phyloP scores from a whole-genome alignment of 2,888 invertebrate species.

The Macrosoma leucophasiata region DNA sequence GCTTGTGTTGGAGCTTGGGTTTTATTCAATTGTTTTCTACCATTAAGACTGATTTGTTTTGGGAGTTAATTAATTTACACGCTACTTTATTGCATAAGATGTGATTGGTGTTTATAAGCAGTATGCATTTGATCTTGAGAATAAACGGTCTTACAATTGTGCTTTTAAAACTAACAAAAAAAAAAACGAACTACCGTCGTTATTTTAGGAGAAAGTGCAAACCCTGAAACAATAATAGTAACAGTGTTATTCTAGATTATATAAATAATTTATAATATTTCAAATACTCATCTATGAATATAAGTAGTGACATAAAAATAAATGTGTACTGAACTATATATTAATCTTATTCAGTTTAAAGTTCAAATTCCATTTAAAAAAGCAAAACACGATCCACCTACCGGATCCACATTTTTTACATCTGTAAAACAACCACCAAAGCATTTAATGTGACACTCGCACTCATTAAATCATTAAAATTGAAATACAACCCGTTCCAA shows the following conservation, averaged over 20 bases:
- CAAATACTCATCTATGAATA: too few relatives aligned
- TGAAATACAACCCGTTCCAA: slow-evolving; percentile 40
- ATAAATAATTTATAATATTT: too few relatives aligned
- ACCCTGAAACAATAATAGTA: too few relatives aligned
- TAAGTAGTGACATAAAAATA: too few relatives aligned
- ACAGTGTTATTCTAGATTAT: too few relatives aligned
- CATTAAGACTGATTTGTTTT: slow-evolving; percentile 36
- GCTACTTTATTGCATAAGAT: slow-evolving; percentile 47
- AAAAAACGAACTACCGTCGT: too few relatives aligned
- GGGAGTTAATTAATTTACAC: slow-evolving; percentile 53
- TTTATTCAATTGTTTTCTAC: slow-evolving; percentile 28
- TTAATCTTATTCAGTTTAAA: too few relatives aligned
- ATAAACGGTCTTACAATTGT: too few relatives aligned
- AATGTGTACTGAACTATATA: too few relatives aligned
- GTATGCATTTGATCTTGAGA: too few relatives aligned
- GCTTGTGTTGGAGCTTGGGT: slow-evolving; percentile 41
- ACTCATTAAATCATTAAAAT: slow-evolving; percentile 41
- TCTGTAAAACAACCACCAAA: slow-evolving; percentile 25
- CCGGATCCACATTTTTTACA: slow-evolving; percentile 28
- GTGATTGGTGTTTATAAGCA: slow-evolving; percentile 40
- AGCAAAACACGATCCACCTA: slow-evolving; percentile 12
- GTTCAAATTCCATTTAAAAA: slow-evolving; percentile 6
- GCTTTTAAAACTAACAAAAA: too few relatives aligned
- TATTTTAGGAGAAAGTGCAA: too few relatives aligned
- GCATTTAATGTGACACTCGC: slow-evolving; percentile 31